A percentile compares a stretch with the other conserved stretches of the same genome.
These are phyloP conservation scores for Chaetophractus vellerosus DNA, from an alignment of 2,797 vertebrate species.

Conservation along the genomic window DNA sequence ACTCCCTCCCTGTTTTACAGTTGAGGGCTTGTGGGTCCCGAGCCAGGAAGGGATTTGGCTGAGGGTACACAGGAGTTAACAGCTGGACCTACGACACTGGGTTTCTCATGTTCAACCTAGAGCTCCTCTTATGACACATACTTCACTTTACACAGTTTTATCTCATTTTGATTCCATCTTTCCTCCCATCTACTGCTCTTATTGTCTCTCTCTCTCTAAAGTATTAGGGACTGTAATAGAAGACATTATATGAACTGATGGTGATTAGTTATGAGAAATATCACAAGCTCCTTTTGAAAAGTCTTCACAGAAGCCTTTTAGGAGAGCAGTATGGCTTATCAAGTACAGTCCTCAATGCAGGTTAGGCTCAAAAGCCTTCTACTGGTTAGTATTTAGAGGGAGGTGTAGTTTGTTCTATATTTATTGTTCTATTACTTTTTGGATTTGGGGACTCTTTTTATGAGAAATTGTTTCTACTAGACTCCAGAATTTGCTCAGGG, in stretches of 20 bases:
- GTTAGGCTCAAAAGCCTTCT: not conserved
- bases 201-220: not conserved
- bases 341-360: not conserved
- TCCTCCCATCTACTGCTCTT: not conserved
- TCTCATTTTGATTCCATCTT: not conserved
- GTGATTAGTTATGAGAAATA: not conserved
- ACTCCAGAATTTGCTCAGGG: constrained; percentile 1
- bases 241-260: not conserved
- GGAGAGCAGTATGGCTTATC: not conserved
- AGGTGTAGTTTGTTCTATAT: not conserved
- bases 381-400: not conserved
- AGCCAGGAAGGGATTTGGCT: not conserved
- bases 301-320: not conserved
- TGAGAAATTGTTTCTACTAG: constrained; percentile 18
- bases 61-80: accelerated
- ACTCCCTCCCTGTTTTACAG: not conserved
- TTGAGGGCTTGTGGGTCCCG: not conserved
- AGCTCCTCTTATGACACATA: not conserved
- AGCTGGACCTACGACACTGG: accelerated
- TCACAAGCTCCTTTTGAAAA: not conserved
- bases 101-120: not conserved
- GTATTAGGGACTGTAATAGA: not conserved
- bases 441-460: not conserved
- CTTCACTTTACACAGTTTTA: not conserved
- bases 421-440: not conserved